Base-by-base conservation (phyloP, 2,888 invertebrate genomes). In the Cryptus viduatorius region DNA sequence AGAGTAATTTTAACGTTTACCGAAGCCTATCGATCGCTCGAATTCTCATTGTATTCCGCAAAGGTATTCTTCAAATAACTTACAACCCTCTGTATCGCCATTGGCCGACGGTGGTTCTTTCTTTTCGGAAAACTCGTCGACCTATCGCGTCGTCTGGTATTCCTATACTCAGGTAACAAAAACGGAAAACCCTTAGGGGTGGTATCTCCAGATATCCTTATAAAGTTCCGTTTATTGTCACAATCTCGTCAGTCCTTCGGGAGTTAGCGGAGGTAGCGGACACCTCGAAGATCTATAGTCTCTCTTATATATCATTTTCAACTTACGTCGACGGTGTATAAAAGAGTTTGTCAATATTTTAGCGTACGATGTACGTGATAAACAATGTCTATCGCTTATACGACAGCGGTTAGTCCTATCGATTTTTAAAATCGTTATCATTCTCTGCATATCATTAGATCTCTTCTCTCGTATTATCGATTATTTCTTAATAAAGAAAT, bases 351-450 rank as follows among this genome's bases (percentile, higher is more conserved):
- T 73, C 48, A 59, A 29, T 68, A 59, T 56, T 59, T 46, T 12
- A 68, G 67, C 59, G 42, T 24, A 64, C 10, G 29, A 89, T 89
- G 89, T 88, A 78, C 56, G 79, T 89, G 29, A 3, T 44, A 14
- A 56, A 82, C 48, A 86, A 86, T 56, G 71, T 85, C 10, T 89
- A 89, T 73, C 50, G 67, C 53, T 56, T 88, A 53, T 86, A 86
- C 72, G 61, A 77, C 14, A 82, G 37, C 3, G 65, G 76, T 76
- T 53, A 67, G 76, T 76, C 37, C 19, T 67, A 48, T 42, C 19
- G 8, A n/a, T 14, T 42, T 50, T 29, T 4, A 12, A 12, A 24
- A 14, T 29, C 14, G 48, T 29, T 14, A 68, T 44, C 8, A 0
- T 10, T 3, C 3, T 12, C 3, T 4, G 10, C 2, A 56, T 56